Conservation (phyloP, 2,113 vertebrate species). For the Eubucco bourcierii region DNA sequence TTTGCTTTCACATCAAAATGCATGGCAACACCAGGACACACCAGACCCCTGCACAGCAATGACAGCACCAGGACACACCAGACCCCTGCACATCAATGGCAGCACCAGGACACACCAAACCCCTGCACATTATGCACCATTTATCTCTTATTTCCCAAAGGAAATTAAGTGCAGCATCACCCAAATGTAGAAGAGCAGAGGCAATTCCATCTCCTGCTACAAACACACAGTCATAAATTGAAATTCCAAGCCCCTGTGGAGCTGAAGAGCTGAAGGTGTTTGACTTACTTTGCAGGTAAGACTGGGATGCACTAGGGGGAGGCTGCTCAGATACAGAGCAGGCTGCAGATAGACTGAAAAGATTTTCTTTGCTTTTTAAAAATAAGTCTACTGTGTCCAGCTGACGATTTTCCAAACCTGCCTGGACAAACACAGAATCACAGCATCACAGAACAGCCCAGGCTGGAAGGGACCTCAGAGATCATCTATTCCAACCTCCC, state of each 20-base stretch:
- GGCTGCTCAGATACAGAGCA: slow-evolving; percentile 59
- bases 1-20: not conserved
- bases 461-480: too few species aligned
- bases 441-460: too few species aligned
- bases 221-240: accelerated
- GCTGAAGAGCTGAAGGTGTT: not conserved
- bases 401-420: slow-evolving; percentile 93
- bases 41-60: too few species aligned
- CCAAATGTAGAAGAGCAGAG: not conserved
- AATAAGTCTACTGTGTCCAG: slow-evolving; percentile 96
- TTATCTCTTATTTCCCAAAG: not conserved
- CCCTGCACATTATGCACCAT: not conserved
- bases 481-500: too few species aligned
- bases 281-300: slow-evolving; percentile 80
- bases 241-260: accelerated
- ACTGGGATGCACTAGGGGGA: not conserved
- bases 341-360: slow-evolving; percentile 72
- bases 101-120: too few species aligned
- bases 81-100: too few species aligned
- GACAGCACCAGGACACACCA: too few species aligned
- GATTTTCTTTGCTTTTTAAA: slow-evolving; percentile 92
- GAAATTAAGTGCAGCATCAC: not conserved
- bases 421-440: slow-evolving; percentile 68
- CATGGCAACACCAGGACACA: too few species aligned
- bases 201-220: not conserved